phyloP scores from a whole-genome alignment of 2,888 invertebrate species.

The Agapetus fuscipes region DNA sequence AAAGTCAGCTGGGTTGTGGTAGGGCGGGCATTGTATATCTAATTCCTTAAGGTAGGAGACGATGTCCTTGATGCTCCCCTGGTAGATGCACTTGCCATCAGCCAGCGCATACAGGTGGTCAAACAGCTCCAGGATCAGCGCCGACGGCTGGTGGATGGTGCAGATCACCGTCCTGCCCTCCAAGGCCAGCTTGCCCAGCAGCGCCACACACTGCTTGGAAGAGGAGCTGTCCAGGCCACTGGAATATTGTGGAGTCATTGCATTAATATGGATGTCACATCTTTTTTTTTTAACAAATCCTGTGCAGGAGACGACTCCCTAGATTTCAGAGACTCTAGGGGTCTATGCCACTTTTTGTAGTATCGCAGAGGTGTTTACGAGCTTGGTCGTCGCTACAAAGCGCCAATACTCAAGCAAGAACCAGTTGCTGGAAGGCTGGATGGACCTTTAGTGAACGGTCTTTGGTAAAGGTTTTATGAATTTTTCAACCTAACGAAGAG shows the following conservation, averaged over 20 bases:
- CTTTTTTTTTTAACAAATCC: neutral
- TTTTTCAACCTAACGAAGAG: no score
- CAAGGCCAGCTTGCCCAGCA: conserved; percentile 70
- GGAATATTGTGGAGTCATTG: conserved; percentile 27
- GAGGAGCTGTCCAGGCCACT: conserved; percentile 76
- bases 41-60: conserved; percentile 66
- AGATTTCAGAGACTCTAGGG: no score
- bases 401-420: no score
- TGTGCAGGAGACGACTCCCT: no score
- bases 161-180: conserved; percentile 82
- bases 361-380: no score
- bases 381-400: no score
- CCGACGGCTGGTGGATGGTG: conserved; percentile 88
- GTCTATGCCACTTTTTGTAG: no score
- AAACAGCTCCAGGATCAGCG: conserved; percentile 76
- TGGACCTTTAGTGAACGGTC: no score
- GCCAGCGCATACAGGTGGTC: conserved; percentile 80
- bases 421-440: no score
- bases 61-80: conserved; percentile 66
- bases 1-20: conserved; percentile 88
- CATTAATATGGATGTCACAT: conserved; percentile 1
- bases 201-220: conserved; percentile 69
- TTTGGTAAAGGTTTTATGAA: no score
- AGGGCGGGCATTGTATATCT: conserved; percentile 70
- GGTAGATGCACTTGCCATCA: conserved; percentile 69